These are phyloP conservation scores for Allacma fusca DNA, from an alignment of 2,888 invertebrate species.

Conservation along the genomic window DNA sequence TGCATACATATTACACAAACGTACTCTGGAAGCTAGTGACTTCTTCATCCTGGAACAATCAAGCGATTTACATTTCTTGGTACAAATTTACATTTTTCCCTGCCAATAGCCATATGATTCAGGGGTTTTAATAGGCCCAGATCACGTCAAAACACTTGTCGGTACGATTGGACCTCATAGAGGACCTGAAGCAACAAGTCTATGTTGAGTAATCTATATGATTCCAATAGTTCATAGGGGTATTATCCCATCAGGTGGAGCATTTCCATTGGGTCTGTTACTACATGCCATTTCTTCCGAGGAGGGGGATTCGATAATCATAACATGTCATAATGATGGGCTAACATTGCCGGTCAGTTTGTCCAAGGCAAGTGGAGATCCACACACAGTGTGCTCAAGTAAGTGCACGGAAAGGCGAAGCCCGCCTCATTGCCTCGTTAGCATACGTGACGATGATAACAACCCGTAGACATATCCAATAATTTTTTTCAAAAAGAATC, in stretches of 20 bases:
- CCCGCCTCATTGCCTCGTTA: constrained; percentile 22
- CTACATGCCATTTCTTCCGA: neutral
- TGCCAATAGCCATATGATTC: constrained; percentile 8
- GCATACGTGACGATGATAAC: constrained; percentile 29
- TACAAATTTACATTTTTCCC: constrained; percentile 5
- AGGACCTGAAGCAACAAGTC: neutral
- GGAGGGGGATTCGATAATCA: constrained; percentile 17
- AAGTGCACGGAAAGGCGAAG: neutral
- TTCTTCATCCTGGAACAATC: too few species aligned
- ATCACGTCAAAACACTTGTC: constrained; percentile 3
- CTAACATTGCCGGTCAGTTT: neutral
- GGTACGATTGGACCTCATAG: neutral
- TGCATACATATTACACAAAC: too few species aligned
- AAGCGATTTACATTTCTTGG: neutral
- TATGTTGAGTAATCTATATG: neutral
- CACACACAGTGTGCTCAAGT: too few species aligned
- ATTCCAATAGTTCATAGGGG: neutral
- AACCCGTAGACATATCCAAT: neutral
- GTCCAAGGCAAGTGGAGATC: too few species aligned
- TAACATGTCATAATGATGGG: constrained; percentile 34
- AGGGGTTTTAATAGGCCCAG: neutral
- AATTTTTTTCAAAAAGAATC: neutral
- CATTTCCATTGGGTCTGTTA: too few species aligned
- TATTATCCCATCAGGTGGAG: too few species aligned
- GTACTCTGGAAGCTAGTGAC: too few species aligned